These are phyloP conservation scores for Drosophila hydei DNA, from an alignment of 1,140 invertebrate species.

Conservation along the genomic window DNA sequence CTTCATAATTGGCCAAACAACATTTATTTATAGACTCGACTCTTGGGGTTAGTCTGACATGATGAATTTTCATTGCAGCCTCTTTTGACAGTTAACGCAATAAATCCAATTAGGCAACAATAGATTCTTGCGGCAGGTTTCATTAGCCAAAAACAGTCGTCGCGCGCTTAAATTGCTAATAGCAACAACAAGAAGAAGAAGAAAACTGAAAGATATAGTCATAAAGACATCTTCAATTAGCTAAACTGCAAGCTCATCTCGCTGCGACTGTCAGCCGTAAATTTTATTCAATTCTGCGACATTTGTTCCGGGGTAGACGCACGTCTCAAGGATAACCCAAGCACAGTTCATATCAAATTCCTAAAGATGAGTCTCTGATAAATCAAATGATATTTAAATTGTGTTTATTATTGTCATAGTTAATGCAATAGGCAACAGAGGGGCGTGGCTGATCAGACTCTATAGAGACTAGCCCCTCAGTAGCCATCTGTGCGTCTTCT, in stretches of 20 bases:
- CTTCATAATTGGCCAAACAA: constrained; percentile 26
- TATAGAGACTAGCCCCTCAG: too few species aligned
- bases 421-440: too few species aligned
- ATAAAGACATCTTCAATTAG: constrained; percentile 69
- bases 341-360: background rate
- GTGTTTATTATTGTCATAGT: too few species aligned
- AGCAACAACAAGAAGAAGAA: constrained; percentile 63
- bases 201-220: constrained; percentile 44
- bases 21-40: constrained; percentile 34
- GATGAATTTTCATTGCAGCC: constrained; percentile 72
- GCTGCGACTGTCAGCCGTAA: constrained; percentile 25
- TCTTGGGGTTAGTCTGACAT: constrained; percentile 48
- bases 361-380: background rate
- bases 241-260: constrained; percentile 74
- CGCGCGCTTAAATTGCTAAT: constrained; percentile 68
- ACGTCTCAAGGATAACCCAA: constrained; percentile 54
- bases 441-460: too few species aligned
- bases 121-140: constrained; percentile 50
- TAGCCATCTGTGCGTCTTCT: too few species aligned
- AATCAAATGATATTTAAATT: too few species aligned
- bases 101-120: constrained; percentile 62
- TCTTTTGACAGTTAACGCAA: constrained; percentile 74
- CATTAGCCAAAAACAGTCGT: constrained; percentile 60
- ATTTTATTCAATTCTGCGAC: background rate
- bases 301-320: constrained; percentile 64